These are phyloP conservation scores for Cepaea hortensis DNA, from an alignment of 2,888 invertebrate genomes.

Conservation along the genomic window DNA sequence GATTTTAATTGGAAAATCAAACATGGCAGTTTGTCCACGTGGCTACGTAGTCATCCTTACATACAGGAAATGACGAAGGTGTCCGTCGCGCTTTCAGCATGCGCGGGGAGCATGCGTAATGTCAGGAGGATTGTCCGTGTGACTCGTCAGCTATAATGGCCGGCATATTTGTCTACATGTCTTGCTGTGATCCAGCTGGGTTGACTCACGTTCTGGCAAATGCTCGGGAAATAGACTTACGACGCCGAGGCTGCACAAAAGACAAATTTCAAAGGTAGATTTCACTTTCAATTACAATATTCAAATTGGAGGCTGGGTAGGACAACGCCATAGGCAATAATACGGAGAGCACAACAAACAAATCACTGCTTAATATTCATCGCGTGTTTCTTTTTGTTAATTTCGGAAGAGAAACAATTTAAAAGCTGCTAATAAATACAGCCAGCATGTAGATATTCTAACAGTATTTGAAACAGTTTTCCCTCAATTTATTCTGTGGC, in stretches of 20 bases:
- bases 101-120: constrained; percentile 1
- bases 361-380: no score
- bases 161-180: constrained; percentile 10
- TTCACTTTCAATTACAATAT: no score
- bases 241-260: not conserved
- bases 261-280: no score
- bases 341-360: no score
- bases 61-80: constrained; percentile 9
- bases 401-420: no score
- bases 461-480: no score
- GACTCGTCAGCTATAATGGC: constrained; percentile 3
- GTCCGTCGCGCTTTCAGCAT: constrained; percentile 20
- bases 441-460: no score
- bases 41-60: constrained; percentile 34
- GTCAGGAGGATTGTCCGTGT: not conserved
- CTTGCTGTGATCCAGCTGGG: not conserved
- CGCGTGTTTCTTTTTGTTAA: no score
- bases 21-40: constrained; percentile 44
- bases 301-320: no score
- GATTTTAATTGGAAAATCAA: constrained; percentile 49
- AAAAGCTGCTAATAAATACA: no score
- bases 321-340: not conserved
- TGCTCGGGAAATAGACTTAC: not conserved
- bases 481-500: no score
- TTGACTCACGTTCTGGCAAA: not conserved